Evolutionary conservation across 2,888 invertebrate genomes (phyloP), one percentile per base, ranked within the genome.

Genomic region (Rosalia funebris): DNA sequence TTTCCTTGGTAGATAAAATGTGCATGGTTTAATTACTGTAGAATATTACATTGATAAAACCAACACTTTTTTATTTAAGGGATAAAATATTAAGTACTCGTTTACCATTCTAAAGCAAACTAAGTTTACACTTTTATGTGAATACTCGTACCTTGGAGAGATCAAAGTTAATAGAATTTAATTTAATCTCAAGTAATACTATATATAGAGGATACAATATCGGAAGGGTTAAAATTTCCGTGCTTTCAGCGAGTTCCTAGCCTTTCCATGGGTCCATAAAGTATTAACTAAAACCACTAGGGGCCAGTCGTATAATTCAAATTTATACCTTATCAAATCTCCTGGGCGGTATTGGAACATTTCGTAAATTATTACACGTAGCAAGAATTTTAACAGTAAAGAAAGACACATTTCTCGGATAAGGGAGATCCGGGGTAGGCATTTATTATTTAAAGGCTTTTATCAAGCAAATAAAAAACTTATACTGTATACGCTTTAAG

Each of bases 261-360:
- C 39, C 57, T 58, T 52, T 54, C 54, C 54, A n/a, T 42, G 58
- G 55, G 45, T 58, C n/a, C 50, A 55, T 62, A 54, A 62, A 62
- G 62, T 58, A 59, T 59, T 54, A 48, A 54, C 32, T 34, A 36
- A 20, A 16, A 16, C 53, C 46, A 37, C 42, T 7, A 47, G 48
- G 55, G 60, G 60, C 48, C 60, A 60, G 60, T 50, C 48, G 50
- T 60, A 50, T 59, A 54, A 59, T 59, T 59, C 48, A 48, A 59
- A 59, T 59, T 42, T 60, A 55, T 55, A 50, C 42, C 34, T 48
- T 44, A 48, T 60, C 53, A 17, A 53, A 53, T 41, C 52, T 41
- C 52, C 17, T 5, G 53, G 53, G 42, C 20, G 9, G 20, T 50
- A 42, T 53, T 11, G n/a, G 53, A 32, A 32, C 42, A 5, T 42